A percentile compares a stretch with the other conserved stretches of the same genome.
These are phyloP conservation scores for Craniophora ligustri DNA, from an alignment of 2,888 invertebrate genomes.

Conservation along the genomic window DNA sequence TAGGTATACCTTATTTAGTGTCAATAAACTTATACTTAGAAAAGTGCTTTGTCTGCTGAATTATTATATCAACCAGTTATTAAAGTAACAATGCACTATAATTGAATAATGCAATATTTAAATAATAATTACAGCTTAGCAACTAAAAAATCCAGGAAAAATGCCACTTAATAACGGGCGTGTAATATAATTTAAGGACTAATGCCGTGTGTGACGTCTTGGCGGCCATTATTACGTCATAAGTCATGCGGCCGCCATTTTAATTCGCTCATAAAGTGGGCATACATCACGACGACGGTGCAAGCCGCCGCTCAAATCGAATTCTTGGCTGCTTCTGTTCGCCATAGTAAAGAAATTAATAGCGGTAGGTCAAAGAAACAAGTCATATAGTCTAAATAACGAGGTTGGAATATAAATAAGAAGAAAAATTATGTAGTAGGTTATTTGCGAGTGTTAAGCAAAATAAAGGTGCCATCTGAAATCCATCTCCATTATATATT, in stretches of 20 bases:
- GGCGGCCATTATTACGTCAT: conserved; percentile 66
- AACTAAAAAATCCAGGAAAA: conserved; percentile 1
- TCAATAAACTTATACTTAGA: no score
- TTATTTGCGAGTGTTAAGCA: no score
- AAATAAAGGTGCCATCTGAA: no score
- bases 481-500: no score
- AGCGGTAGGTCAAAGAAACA: conserved; percentile 7
- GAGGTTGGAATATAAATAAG: no score
- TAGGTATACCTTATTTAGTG: no score
- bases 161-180: conserved; percentile 8
- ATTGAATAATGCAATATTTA: background rate
- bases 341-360: conserved; percentile 9
- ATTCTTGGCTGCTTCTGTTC: conserved; percentile 61
- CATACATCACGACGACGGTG: conserved; percentile 67
- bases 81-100: no score
- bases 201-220: conserved; percentile 44
- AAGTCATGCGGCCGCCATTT: conserved; percentile 70
- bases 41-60: no score
- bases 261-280: conserved; percentile 74
- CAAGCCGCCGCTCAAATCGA: conserved; percentile 63
- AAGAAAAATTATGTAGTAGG: no score
- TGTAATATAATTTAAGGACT: conserved; percentile 27
- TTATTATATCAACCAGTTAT: no score
- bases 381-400: no score
- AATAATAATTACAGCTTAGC: background rate